A percentile compares a stretch with the other conserved stretches of the same genome.
phyloP scores from a whole-genome alignment of 64 coral and sea anemone species.

The Montipora efflorescens region DNA sequence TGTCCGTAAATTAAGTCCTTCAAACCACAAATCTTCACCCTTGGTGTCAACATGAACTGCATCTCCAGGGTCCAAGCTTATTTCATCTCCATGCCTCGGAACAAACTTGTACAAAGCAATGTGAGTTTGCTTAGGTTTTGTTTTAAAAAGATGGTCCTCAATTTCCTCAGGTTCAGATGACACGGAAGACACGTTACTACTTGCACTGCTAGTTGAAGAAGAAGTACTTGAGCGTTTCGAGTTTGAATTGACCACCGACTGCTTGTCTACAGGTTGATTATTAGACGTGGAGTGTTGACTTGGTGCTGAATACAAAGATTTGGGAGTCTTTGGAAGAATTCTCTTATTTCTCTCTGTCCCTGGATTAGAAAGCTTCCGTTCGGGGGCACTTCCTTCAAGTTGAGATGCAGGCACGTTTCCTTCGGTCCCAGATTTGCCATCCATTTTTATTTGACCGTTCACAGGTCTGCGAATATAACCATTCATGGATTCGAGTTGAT shows the following conservation, averaged over 20 bases:
- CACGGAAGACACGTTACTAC: constrained; percentile 6
- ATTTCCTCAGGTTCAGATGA: neutral
- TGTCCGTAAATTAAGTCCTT: constrained; percentile 89
- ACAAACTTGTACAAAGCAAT: constrained; percentile 93
- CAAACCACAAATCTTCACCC: constrained; percentile 96
- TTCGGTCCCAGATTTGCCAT: neutral
- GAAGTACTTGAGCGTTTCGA: constrained; percentile 30
- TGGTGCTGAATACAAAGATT: neutral
- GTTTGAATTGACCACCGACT: neutral
- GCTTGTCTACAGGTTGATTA: neutral
- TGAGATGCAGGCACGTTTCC: constrained; percentile 2
- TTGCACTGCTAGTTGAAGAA: constrained; percentile 9
- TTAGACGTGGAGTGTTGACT: neutral
- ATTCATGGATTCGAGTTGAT: constrained; percentile 12
- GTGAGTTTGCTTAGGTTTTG: constrained; percentile 85
- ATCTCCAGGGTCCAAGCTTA: constrained; percentile 84
- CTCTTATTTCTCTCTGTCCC: constrained; percentile 8
- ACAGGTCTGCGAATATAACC: neutral
- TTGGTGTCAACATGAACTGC: constrained; percentile 77
- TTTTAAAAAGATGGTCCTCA: neutral
- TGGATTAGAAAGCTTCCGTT: constrained; percentile 18
- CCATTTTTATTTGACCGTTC: neutral
- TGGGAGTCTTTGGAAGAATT: constrained; percentile 27
- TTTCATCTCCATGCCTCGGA: constrained; percentile 87
- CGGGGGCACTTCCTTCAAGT: neutral